Evolutionary conservation across 1,140 invertebrate genomes (phyloP).

Genomic region (Drosophila bipectinata): DNA sequence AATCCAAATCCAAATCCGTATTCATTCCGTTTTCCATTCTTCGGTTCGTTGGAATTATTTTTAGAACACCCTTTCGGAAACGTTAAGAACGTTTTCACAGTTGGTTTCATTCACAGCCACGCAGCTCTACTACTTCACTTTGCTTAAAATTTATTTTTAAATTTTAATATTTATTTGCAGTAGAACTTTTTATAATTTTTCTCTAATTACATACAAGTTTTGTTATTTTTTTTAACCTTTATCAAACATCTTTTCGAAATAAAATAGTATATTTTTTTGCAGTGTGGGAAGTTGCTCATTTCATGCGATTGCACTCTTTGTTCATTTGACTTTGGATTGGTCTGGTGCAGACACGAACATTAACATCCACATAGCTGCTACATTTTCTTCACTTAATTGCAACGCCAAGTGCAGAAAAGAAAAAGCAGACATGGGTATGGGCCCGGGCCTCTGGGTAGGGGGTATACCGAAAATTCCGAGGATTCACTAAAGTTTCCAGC

Average conservation of each 20-base stretch:
- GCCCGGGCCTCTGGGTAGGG: not conserved
- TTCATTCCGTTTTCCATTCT: constrained; percentile 37
- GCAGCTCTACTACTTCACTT: not conserved
- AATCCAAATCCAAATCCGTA: constrained; percentile 23
- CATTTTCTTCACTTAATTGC: constrained; percentile 47
- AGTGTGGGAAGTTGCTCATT: constrained; percentile 26
- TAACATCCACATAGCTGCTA: constrained; percentile 26
- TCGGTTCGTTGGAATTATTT: constrained; percentile 44
- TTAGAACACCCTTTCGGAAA: constrained; percentile 37
- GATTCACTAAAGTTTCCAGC: not conserved
- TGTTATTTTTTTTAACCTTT: no score
- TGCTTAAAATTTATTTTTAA: not conserved
- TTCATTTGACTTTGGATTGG: constrained; percentile 13
- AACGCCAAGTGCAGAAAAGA: constrained; percentile 32
- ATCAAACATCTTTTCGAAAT: no score
- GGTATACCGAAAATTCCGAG: not conserved
- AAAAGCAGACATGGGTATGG: constrained; percentile 10
- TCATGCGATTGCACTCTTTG: constrained; percentile 29
- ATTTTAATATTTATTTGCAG: not conserved
- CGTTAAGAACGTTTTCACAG: constrained; percentile 64
- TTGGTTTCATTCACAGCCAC: constrained; percentile 57
- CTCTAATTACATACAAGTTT: no score
- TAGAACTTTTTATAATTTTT: no score
- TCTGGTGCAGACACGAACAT: constrained; percentile 45
- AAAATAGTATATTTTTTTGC: not conserved